These are phyloP conservation scores for Melanotaenia pygmaea DNA, from an alignment of 2,797 vertebrate species.

Conservation along the genomic window DNA sequence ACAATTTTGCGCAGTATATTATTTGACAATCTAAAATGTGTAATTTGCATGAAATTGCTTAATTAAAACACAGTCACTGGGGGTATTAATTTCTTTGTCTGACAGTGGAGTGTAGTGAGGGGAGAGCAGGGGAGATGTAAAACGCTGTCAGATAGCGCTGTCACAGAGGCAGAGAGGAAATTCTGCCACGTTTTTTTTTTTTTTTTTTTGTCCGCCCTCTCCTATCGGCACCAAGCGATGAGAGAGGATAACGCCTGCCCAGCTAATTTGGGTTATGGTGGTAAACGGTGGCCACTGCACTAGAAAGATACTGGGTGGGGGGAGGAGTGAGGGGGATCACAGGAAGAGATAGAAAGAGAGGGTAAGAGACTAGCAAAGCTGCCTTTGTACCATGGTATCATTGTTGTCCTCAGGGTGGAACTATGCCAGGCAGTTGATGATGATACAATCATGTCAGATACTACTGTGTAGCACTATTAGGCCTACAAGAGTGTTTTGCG, in stretches of 20 bases:
- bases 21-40: slow-evolving; percentile 99
- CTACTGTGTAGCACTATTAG: slow-evolving; percentile 17
- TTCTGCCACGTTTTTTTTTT: slow-evolving; percentile 62
- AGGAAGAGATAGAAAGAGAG: slow-evolving; percentile 54
- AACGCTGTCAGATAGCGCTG: slow-evolving; percentile 98
- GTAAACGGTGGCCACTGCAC: slow-evolving; percentile 83
- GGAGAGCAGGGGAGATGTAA: slow-evolving; percentile 96
- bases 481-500: background rate
- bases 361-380: slow-evolving; percentile 46
- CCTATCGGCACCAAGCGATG: slow-evolving; percentile 69
- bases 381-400: slow-evolving; percentile 71
- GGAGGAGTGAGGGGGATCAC: slow-evolving; percentile 26
- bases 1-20: slow-evolving; percentile 99
- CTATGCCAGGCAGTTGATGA: slow-evolving; percentile 53
- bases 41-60: slow-evolving; percentile 99
- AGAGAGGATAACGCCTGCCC: slow-evolving; percentile 91
- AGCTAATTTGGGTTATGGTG: slow-evolving; percentile 94
- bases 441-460: slow-evolving; percentile 52
- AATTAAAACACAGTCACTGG: slow-evolving; percentile 99
- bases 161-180: slow-evolving; percentile 91
- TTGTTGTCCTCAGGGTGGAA: slow-evolving; percentile 68
- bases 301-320: slow-evolving; percentile 76
- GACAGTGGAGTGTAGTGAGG: slow-evolving; percentile 96
- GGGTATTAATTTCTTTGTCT: slow-evolving; percentile 99
- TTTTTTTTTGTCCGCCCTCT: background rate